Conservation (phyloP, 2,113 vertebrate species). For the Camelus dromedarius region DNA sequence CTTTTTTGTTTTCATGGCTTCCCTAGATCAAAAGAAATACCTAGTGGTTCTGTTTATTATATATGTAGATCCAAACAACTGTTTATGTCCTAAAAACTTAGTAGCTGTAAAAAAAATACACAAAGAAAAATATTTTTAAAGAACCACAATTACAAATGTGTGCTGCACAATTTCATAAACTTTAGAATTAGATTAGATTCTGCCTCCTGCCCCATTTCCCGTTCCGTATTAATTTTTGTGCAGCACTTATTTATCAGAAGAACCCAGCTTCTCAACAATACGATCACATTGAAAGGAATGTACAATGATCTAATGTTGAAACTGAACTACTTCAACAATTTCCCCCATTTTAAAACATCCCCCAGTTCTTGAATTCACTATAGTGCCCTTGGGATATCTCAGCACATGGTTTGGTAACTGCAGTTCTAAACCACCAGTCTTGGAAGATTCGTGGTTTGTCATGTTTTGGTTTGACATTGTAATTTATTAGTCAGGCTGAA, state of each 20-base stretch:
- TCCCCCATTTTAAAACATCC: neutral
- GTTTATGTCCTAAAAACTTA: neutral
- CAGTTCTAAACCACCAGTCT: neutral
- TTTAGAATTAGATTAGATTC: neutral
- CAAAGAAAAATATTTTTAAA: conserved; percentile 30
- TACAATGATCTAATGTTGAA: neutral
- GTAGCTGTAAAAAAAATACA: neutral
- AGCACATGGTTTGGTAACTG: neutral
- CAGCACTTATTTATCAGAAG: neutral
- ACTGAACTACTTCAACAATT: neutral
- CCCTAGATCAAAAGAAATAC: neutral
- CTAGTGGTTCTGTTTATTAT: neutral
- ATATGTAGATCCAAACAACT: neutral
- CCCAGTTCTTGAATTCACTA: neutral
- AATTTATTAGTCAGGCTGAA: neutral
- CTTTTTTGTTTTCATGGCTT: neutral
- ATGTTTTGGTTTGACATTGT: neutral
- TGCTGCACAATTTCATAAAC: neutral
- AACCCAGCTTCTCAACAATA: neutral
- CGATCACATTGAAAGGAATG: neutral
- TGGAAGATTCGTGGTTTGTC: neutral
- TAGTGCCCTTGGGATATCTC: neutral
- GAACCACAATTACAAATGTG: neutral
- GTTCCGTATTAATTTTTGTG: neutral
- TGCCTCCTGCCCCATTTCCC: neutral